Base-by-base conservation (phyloP, 2,888 invertebrate species). In the Bhutanitis thaidina region DNA sequence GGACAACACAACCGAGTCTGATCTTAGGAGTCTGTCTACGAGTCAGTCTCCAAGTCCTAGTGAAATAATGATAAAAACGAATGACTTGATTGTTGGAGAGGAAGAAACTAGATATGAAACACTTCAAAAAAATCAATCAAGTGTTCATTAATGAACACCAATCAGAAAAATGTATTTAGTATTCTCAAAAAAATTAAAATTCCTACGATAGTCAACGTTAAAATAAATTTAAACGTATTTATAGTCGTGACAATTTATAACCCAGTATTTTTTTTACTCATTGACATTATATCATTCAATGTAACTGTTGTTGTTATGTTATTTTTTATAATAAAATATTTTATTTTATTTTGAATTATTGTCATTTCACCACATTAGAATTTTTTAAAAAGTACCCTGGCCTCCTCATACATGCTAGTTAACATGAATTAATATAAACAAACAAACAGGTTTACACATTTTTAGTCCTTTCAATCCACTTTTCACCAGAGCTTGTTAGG, bases 131-230 rank as follows among this genome's bases (percentile, higher is more conserved):
- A 12, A 12, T 12, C 34, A 34, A 7, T 3, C 13, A 12, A 5
- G 5, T 12, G 2, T 12, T 34, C n/a, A 14, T 16, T 7, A 14
- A 32, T 25, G 14, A 14, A 36, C 14, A 14, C 4, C 1, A 29
- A 16, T 12, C 12, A 35, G 3, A 35, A 36, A n/a, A 40, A 36
- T 8, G 30, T 7, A 49, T 16, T 5, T 3, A 27, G 27, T 10
- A 9, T 49, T 27, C 27, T 49, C 1, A 49, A 30, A 16, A 34
- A 41, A 30, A 14, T 43, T 1, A 49, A 43, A n/a, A 37, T 43
- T n/a, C 20, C 49, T 1, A 43, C 15, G 15, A 36, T 43, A 20
- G 9, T 16, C 1, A 43, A 30, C 5, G 9, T 49, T 7, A 49
- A 43, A 15, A 36, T 15, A 43, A 36, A 37, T 30, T 49, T 3